A percentile compares a stretch with the other conserved stretches of the same genome.
These are phyloP conservation scores for Vanessa atalanta DNA, from an alignment of 1,140 invertebrate genomes.

Conservation along the genomic window DNA sequence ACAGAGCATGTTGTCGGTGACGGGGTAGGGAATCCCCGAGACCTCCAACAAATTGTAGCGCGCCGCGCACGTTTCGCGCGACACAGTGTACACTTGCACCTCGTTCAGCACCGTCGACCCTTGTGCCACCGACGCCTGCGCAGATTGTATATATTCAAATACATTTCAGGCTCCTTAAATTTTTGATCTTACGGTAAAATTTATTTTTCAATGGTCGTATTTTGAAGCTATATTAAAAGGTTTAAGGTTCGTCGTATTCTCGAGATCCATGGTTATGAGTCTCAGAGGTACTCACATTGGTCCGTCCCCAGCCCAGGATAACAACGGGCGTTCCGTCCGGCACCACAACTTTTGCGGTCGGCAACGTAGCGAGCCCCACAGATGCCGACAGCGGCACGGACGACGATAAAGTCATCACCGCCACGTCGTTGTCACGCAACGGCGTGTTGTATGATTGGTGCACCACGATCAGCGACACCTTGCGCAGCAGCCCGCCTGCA, in stretches of 20 bases:
- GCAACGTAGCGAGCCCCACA: slow-evolving; percentile 31
- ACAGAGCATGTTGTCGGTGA: slow-evolving; percentile 66
- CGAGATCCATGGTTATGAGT: not conserved
- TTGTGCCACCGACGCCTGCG: slow-evolving; percentile 25
- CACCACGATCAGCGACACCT: slow-evolving; percentile 43
- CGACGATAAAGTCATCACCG: slow-evolving; percentile 48
- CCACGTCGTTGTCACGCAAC: slow-evolving; percentile 56
- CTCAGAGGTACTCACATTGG: slow-evolving; percentile 43
- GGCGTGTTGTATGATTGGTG: slow-evolving; percentile 56
- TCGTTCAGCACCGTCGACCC: slow-evolving; percentile 48
- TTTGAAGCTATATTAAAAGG: no score
- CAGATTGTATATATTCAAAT: not conserved
- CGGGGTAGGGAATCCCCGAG: slow-evolving; percentile 37
- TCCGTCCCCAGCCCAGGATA: slow-evolving; percentile 59
- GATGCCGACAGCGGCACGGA: slow-evolving; percentile 31
- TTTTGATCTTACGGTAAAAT: no score
- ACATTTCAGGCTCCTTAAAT: no score
- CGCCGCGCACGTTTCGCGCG: slow-evolving; percentile 39
- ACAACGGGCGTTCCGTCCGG: slow-evolving; percentile 45
- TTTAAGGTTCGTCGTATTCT: not conserved
- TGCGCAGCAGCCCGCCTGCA: slow-evolving; percentile 46
- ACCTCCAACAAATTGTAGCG: slow-evolving; percentile 48
- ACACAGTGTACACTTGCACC: slow-evolving; percentile 56
- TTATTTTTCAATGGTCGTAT: no score
- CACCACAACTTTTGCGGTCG: slow-evolving; percentile 36